Base-by-base conservation (phyloP, 2,797 vertebrate species). In the Phoxinus dragarum region DNA sequence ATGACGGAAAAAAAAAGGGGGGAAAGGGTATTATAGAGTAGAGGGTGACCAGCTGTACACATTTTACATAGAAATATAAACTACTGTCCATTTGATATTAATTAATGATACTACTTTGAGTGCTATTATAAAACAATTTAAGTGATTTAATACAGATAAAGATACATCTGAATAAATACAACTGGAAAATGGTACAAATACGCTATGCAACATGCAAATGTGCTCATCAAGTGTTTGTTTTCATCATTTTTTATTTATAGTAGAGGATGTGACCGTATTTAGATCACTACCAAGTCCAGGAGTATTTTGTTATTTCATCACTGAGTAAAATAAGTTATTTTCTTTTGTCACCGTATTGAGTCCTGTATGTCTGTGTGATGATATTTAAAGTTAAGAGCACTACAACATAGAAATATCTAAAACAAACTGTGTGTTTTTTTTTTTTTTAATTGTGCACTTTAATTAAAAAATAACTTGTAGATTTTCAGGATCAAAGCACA, bases 141-240 rank as follows among this genome's bases (percentile, higher is more conserved):
- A 67, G 8, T 36, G 14, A 75, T 66, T 82, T 27, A 52, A 77
- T 59, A 17, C 56, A 64, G 56, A 34, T 66, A 68, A 11, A 31
- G n/a, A 54, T 54, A 49, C 34, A 16, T 76, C 11, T 3, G 3
- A 75, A 83, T n/a, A 40, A 67, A 67, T 83, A 40, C 23, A 83
- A 83, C 72, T 83, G 81, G 59, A 83, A 83, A 61, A 67, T 67
- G 10, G 6, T 31, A 67, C 4, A 83, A 31, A 83, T 14, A 27
- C 23, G 11, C 72, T 66, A 66, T 83, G 61, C 44, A 84, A 67
- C 4, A 44, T 66, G 21, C 56, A 66, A n/a, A 64, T 23, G 1
- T 75, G 8, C 31, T 68, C 21, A 34, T 49, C 11, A 40, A 56
- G 59, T 11, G 21, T 74, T 74, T 74, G 42, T 49, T 73, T 72